phyloP scores from a whole-genome alignment of 2,888 invertebrate species.

The Mythimna albipuncta region DNA sequence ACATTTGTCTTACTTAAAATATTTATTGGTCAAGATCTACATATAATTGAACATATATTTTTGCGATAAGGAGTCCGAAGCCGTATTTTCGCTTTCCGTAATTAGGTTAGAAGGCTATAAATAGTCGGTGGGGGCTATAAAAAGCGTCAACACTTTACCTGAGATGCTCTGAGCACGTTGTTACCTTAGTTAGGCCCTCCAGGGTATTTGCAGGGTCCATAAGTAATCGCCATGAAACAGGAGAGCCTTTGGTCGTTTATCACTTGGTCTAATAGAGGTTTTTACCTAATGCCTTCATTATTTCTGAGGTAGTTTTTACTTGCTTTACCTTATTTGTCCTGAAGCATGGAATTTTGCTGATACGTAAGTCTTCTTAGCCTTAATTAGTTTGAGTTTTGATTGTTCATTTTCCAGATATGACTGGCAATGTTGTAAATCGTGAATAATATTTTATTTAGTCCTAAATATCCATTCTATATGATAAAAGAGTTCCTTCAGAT shows the following conservation, averaged over 20 bases:
- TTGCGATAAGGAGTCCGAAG: constrained; percentile 1
- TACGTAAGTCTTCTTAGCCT: constrained; percentile 54
- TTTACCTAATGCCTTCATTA: constrained; percentile 77
- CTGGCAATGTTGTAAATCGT: too few species aligned
- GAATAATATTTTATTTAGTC: too few species aligned
- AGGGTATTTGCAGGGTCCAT: constrained; percentile 62
- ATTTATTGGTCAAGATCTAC: too few species aligned
- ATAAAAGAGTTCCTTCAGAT: too few species aligned
- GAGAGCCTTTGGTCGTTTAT: constrained; percentile 74
- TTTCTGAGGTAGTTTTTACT: constrained; percentile 74
- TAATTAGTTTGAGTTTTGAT: constrained; percentile 66
- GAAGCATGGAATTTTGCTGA: constrained; percentile 56
- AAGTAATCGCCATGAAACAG: constrained; percentile 77
- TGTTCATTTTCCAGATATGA: constrained; percentile 8
- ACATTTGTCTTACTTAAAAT: too few species aligned
- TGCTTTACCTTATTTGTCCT: constrained; percentile 65
- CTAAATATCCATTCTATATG: too few species aligned
- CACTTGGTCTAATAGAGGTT: constrained; percentile 79
- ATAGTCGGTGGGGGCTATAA: constrained; percentile 49
- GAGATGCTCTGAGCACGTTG: constrained; percentile 44
- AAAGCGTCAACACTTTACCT: constrained; percentile 61
- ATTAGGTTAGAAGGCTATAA: constrained; percentile 55
- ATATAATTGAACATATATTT: not conserved
- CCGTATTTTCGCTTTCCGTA: constrained; percentile 30
- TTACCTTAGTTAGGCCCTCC: constrained; percentile 59